Evolutionary conservation across 2,113 vertebrate species (phyloP), one percentile per base, ranked within the genome.

Genomic region (Varanus salvator): DNA sequence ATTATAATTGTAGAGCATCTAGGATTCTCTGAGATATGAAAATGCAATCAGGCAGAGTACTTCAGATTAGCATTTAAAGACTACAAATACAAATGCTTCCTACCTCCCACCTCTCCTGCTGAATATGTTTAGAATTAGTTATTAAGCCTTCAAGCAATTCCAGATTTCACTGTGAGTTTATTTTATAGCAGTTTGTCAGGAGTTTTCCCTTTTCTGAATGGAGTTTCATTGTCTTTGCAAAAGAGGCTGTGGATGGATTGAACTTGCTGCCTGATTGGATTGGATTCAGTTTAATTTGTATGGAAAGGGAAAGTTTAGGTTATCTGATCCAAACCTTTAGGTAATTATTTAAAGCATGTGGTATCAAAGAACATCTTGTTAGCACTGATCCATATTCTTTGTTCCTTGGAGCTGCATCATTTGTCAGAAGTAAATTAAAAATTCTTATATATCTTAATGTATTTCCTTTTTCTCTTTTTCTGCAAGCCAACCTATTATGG

Each of bases 21-120:
- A 86, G 2, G 82, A 94, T 89, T 91, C 93, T 96, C 86, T 91
- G 90, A 93, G 75, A 85, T 38, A 34, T 89, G 89, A 94, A 94
- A 93, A 90, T 91, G 8, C 64, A 93, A 50, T 29, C 85, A 93
- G 57, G 66, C 72, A 93, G n/a, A 93, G 88, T 91, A 75, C 38
- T 21, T 85, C 88, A 85, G 71, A 89, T 91, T 94, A 93, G 77
- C n/a, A 83, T 11, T 90, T 87, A 88, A 93, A 88, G 12, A 66
- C 66, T 82, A 6, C 50, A 87, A 44, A 93, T 94, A 93, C 68
- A 72, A 82, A 82, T 8, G 0, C 0, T n/a, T 17, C 60, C 74
- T 21, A 50, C 0, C 72, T 80, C 0, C 81, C 66, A 27, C 3
- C 48, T n/a, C 84, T 90, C 19, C 38, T 6, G 8, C 44, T 68